These are phyloP conservation scores for Tamandua tetradactyla DNA, from an alignment of 2,797 vertebrate genomes.

Conservation along the genomic window DNA sequence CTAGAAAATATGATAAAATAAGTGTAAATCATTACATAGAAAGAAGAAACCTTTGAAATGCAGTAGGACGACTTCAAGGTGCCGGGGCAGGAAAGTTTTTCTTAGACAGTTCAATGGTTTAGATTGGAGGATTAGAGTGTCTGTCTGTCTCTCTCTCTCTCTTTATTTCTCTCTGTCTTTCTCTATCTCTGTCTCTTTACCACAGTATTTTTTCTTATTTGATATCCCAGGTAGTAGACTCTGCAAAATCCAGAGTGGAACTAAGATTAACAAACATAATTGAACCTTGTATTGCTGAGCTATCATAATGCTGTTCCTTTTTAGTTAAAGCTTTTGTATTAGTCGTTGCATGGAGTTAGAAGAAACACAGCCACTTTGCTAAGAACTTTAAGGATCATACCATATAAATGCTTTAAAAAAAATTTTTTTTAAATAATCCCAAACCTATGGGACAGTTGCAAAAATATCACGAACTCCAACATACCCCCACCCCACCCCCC, in stretches of 20 bases:
- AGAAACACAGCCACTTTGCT: not conserved
- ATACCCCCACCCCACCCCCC: too few species aligned
- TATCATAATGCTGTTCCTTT: not conserved
- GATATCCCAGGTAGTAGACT: not conserved
- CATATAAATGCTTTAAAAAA: constrained; percentile 46
- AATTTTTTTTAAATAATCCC: not conserved
- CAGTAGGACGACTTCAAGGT: not conserved
- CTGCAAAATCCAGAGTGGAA: not conserved
- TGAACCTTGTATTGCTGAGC: not conserved
- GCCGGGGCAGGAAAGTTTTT: not conserved
- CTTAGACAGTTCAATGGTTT: not conserved
- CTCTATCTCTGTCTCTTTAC: not conserved
- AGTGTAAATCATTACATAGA: not conserved
- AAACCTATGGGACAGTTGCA: too few species aligned
- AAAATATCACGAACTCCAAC: too few species aligned
- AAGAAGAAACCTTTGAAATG: not conserved
- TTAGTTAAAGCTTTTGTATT: not conserved
- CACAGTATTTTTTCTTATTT: not conserved
- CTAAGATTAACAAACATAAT: not conserved
- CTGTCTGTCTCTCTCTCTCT: too few species aligned
- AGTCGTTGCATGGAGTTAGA: not conserved
- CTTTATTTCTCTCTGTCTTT: too few species aligned
- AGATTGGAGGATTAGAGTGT: not conserved
- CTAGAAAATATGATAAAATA: not conserved
- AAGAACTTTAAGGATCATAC: constrained; percentile 24